A percentile compares a stretch with the other conserved stretches of the same genome.
phyloP scores from a whole-genome alignment of 2,888 invertebrate genomes.

The Axea sp. region DNA sequence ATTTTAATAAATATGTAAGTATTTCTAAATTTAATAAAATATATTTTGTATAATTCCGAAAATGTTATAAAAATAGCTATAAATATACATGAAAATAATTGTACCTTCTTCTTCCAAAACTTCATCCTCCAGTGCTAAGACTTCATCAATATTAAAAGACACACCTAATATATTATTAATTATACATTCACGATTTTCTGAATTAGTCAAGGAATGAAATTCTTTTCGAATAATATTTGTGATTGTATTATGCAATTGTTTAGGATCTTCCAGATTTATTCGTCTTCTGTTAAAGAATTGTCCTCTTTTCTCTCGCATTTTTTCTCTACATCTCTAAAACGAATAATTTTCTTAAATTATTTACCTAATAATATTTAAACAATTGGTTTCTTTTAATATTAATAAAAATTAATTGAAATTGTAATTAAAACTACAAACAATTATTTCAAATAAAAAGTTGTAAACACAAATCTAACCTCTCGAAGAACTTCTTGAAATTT shows the following conservation, averaged over 20 bases:
- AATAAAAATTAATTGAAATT: no score
- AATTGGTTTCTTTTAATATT: no score
- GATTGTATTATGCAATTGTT: conserved; percentile 66
- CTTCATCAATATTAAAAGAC: conserved; percentile 68
- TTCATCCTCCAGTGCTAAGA: conserved; percentile 68
- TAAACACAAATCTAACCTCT: conserved; percentile 72
- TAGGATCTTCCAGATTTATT: conserved; percentile 56
- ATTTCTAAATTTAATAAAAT: no score
- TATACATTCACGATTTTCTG: conserved; percentile 21
- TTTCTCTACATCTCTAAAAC: conserved; percentile 71
- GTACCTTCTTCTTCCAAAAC: conserved; percentile 72
- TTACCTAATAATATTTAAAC: background rate
- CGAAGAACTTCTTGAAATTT: conserved; percentile 77
- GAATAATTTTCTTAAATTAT: background rate
- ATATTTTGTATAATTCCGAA: no score
- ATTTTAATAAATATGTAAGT: no score
- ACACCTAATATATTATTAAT: conserved; percentile 32
- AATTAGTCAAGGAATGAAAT: conserved; percentile 67
- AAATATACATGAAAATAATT: no score
- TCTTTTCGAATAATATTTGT: conserved; percentile 73
- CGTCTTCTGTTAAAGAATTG: conserved; percentile 71
- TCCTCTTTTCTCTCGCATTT: conserved; percentile 72
- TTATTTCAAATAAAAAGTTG: no score
- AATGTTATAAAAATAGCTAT: no score
- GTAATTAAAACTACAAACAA: no score